Evolutionary conservation across 2,888 invertebrate genomes (phyloP).

Genomic region (Stenichneumon culpator): DNA sequence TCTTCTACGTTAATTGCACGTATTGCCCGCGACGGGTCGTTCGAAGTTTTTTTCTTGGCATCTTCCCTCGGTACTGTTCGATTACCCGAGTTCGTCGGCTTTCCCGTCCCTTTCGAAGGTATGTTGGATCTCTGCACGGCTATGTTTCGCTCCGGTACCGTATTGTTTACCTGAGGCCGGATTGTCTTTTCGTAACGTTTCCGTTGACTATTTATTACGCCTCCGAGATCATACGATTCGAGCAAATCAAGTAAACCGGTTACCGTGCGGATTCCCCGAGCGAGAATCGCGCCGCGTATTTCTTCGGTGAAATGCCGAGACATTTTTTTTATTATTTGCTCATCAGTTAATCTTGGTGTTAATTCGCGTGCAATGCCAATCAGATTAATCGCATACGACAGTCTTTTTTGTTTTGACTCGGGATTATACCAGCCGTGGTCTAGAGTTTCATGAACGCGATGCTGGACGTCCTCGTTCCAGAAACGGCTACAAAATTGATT

Average conservation of each 20-base stretch:
- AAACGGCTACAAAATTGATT: background rate
- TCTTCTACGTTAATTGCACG: too few species aligned
- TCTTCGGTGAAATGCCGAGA: background rate
- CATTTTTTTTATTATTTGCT: background rate
- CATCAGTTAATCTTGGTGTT: background rate
- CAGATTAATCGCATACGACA: background rate
- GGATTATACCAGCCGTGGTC: background rate
- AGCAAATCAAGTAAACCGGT: background rate
- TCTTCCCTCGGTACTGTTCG: too few species aligned
- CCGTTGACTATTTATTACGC: background rate
- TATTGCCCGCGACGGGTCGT: too few species aligned
- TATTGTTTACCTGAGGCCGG: too few species aligned
- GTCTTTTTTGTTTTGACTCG: background rate
- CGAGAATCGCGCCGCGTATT: background rate
- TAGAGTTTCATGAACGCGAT: background rate
- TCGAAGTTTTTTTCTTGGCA: too few species aligned
- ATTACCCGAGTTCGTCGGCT: too few species aligned
- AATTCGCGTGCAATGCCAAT: background rate
- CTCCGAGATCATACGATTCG: background rate
- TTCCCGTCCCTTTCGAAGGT: too few species aligned
- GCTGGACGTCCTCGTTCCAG: conserved; percentile 16
- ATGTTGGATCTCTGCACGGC: background rate
- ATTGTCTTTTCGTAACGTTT: background rate
- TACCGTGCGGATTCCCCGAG: background rate
- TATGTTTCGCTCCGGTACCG: background rate